These are phyloP conservation scores for Sarcophaga peregrina DNA, from an alignment of 1,140 invertebrate genomes.

Conservation along the genomic window DNA sequence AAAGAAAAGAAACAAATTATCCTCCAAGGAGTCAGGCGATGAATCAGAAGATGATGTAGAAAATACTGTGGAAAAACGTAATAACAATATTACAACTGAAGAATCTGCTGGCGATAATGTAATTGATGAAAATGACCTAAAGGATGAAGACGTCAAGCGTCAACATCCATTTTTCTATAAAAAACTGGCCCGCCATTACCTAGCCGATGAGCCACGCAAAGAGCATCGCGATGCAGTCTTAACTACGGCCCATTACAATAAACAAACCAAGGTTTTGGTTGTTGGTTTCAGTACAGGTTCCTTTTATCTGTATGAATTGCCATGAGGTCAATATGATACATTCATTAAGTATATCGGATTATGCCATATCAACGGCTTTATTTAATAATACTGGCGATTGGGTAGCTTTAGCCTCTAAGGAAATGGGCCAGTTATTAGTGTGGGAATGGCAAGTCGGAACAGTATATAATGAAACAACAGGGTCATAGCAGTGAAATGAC, in stretches of 20 bases:
- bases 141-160: slow-evolving; percentile 57
- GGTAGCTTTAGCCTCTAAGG: slow-evolving; percentile 89
- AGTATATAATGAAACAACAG: slow-evolving; percentile 98
- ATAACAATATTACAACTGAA: slow-evolving; percentile 67
- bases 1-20: slow-evolving; percentile 52
- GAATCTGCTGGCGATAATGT: slow-evolving; percentile 53
- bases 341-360: slow-evolving; percentile 86
- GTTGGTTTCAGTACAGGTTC: slow-evolving; percentile 82
- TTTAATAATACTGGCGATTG: slow-evolving; percentile 93
- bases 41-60: slow-evolving; percentile 74
- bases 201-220: slow-evolving; percentile 76
- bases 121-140: slow-evolving; percentile 62
- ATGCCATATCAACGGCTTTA: slow-evolving; percentile 81
- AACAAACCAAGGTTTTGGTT: slow-evolving; percentile 80
- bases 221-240: slow-evolving; percentile 72
- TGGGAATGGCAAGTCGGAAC: slow-evolving; percentile 99
- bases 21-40: slow-evolving; percentile 49
- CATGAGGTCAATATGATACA: slow-evolving; percentile 92
- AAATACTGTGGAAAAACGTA: slow-evolving; percentile 68
- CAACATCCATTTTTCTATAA: slow-evolving; percentile 75
- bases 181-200: slow-evolving; percentile 76
- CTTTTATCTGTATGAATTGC: slow-evolving; percentile 93
- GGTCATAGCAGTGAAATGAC: slow-evolving; percentile 92
- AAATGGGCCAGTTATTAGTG: slow-evolving; percentile 89
- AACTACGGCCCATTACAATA: slow-evolving; percentile 84